Evolutionary conservation across 2,113 vertebrate species (phyloP).

Genomic region (Cettia cetti): DNA sequence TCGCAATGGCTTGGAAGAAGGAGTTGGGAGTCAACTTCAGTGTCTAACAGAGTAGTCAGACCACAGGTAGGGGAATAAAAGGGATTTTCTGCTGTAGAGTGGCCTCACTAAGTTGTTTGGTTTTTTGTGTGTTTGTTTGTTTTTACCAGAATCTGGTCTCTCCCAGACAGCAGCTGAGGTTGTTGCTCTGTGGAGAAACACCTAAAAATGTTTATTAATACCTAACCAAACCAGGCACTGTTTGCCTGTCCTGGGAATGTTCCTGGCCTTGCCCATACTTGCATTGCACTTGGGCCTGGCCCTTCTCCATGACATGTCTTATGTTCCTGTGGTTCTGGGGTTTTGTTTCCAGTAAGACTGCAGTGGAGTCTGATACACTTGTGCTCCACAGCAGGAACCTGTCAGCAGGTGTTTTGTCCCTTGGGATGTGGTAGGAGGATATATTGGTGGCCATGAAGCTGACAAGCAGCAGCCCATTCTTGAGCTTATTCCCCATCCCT

Average conservation of each 20-base stretch:
- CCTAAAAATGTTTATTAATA: neutral
- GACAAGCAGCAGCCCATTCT: neutral
- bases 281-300: neutral
- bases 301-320: neutral
- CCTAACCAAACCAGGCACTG: neutral
- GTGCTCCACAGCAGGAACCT: neutral
- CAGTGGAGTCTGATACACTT: too few relatives aligned
- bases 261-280: neutral
- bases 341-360: neutral
- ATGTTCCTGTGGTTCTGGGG: neutral
- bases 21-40: neutral
- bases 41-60: neutral
- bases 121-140: neutral
- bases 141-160: neutral
- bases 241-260: neutral
- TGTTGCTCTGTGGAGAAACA: neutral
- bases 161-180: neutral
- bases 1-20: neutral
- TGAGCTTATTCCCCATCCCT: neutral
- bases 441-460: neutral
- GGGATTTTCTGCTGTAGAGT: neutral
- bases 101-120: neutral
- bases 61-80: neutral
- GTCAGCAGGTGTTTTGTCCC: neutral
- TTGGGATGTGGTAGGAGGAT: neutral